phyloP scores from a whole-genome alignment of 2,113 vertebrate species.

The Mastomys coucha region DNA sequence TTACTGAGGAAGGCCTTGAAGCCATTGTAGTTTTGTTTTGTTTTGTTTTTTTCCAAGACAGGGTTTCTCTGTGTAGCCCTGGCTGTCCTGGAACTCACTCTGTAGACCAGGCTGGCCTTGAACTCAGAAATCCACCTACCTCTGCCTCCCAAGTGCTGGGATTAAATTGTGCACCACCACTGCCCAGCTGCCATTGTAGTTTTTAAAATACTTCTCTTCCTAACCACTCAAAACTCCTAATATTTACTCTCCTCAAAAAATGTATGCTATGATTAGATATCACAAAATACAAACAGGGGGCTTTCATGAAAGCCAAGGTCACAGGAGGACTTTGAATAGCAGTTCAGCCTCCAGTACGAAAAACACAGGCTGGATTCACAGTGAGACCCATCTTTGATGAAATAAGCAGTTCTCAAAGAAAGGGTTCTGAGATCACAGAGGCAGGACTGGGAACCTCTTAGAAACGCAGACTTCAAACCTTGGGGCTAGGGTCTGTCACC shows the following conservation, averaged over 20 bases:
- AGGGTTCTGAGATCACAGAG: not conserved
- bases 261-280: not conserved
- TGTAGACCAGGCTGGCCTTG: no score
- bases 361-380: not conserved
- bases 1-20: not conserved
- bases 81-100: no score
- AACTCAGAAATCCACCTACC: no score
- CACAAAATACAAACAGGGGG: not conserved
- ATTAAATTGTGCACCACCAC: no score
- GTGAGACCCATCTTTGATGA: not conserved
- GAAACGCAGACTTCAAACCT: not conserved
- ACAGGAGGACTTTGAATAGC: not conserved
- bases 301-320: not conserved
- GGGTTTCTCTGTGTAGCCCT: no score
- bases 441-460: not conserved
- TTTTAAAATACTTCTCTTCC: not conserved
- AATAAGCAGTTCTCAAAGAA: not conserved
- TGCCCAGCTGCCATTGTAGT: no score
- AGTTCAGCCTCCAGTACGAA: not conserved
- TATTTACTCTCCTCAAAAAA: not conserved
- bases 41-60: no score
- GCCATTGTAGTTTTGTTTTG: not conserved
- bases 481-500: not conserved
- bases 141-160: no score
- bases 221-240: accelerated